Conservation (phyloP, 2,797 vertebrate genomes). For the Argentina silus region DNA sequence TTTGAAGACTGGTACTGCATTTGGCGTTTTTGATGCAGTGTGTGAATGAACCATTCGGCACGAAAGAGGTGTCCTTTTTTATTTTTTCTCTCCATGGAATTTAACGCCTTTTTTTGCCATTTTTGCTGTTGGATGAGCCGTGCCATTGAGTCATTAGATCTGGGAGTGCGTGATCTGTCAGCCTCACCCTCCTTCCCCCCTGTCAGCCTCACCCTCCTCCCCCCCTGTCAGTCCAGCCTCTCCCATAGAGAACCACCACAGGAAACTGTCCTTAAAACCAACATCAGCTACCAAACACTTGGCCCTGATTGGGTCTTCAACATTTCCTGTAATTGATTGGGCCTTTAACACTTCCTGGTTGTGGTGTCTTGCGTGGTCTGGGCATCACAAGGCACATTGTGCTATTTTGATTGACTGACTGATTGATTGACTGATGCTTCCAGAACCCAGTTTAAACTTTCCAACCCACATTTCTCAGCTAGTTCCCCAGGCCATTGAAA, state of each 20-base stretch:
- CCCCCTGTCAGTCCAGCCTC: slow-evolving; percentile 30
- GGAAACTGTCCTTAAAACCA: slow-evolving; percentile 15
- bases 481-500: neutral
- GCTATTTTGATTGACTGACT: neutral
- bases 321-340: slow-evolving; percentile 2
- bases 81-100: neutral
- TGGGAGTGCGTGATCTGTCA: neutral
- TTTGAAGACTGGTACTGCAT: slow-evolving; percentile 2
- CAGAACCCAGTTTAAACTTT: neutral
- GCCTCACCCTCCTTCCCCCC: neutral
- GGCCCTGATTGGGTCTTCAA: neutral
- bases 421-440: neutral
- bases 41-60: neutral
- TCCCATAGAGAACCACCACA: slow-evolving; percentile 20
- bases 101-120: neutral
- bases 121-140: slow-evolving; percentile 18
- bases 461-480: too few species aligned
- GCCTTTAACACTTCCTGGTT: neutral
- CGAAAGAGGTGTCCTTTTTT: neutral
- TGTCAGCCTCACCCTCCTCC: slow-evolving; percentile 14
- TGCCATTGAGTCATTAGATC: slow-evolving; percentile 24
- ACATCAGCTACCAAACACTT: slow-evolving; percentile 8
- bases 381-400: neutral
- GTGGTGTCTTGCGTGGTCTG: too few species aligned
- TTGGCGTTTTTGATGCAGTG: neutral